Percentiles rank a stretch among this genome's conserved stretches.
Evolutionary conservation across 2,888 invertebrate genomes (phyloP).

Genomic region (Monoplex corrugatus): DNA sequence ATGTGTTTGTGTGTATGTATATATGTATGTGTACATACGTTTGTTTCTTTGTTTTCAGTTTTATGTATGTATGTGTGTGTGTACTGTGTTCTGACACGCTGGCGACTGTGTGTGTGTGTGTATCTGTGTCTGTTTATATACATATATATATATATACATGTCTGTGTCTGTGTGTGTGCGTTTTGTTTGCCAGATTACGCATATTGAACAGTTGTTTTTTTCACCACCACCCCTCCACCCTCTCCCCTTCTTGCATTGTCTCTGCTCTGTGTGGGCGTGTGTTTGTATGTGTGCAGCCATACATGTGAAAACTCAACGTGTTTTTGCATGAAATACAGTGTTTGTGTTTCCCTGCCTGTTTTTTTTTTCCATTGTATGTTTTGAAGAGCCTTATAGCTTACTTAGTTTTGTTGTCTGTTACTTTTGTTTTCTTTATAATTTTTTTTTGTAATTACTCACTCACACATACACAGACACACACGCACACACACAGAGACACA

Average conservation of each 20-base stretch:
- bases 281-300: no score
- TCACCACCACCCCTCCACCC: no score
- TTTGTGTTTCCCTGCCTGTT: no score
- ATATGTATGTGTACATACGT: not conserved
- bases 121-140: not conserved
- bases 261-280: not conserved
- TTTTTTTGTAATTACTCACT: not conserved
- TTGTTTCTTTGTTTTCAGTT: not conserved
- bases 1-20: not conserved
- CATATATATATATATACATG: not conserved
- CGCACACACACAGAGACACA: not conserved
- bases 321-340: no score
- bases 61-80: not conserved
- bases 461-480: slow-evolving; percentile 31
- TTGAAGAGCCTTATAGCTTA: no score
- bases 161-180: not conserved
- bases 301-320: no score
- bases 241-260: no score
- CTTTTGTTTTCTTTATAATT: no score
- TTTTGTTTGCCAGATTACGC: no score
- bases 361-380: no score
- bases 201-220: no score
- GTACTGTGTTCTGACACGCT: not conserved
- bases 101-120: not conserved
- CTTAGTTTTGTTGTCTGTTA: no score